phyloP scores from a whole-genome alignment of 2,888 invertebrate species.

The Scaptomyza parva region DNA sequence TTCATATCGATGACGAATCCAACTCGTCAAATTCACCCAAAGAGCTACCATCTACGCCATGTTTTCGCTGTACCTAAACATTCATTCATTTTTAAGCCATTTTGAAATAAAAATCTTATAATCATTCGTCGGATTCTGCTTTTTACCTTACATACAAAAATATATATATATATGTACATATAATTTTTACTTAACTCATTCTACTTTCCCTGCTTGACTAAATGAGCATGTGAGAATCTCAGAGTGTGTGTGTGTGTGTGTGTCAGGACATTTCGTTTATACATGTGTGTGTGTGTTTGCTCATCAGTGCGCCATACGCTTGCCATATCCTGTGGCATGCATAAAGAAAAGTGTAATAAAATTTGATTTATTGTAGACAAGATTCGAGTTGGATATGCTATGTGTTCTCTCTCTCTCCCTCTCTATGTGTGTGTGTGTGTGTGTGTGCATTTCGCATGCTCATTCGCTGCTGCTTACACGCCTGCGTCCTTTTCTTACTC shows the following conservation, averaged over 20 bases:
- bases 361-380: slow-evolving; percentile 85
- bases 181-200: slow-evolving; percentile 37
- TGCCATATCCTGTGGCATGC: slow-evolving; percentile 82
- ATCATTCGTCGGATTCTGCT: slow-evolving; percentile 21
- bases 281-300: slow-evolving; percentile 50
- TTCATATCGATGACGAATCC: too few relatives aligned
- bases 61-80: too few relatives aligned
- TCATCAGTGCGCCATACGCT: slow-evolving; percentile 80
- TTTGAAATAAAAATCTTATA: neutral
- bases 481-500: slow-evolving; percentile 64
- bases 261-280: slow-evolving; percentile 27
- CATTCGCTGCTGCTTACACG: slow-evolving; percentile 71
- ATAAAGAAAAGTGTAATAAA: slow-evolving; percentile 85
- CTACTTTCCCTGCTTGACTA: slow-evolving; percentile 31
- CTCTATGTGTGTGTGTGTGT: slow-evolving; percentile 57
- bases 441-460: slow-evolving; percentile 65
- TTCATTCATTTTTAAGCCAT: neutral
- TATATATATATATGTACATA: neutral
- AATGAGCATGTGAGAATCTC: slow-evolving; percentile 75
- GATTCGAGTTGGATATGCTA: slow-evolving; percentile 83
- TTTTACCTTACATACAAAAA: neutral
- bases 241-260: slow-evolving; percentile 34
- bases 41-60: too few relatives aligned
- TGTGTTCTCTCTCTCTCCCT: slow-evolving; percentile 40
- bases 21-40: too few relatives aligned